Base-by-base conservation (phyloP, 2,113 vertebrate genomes). In the Gracilinanus agilis region DNA sequence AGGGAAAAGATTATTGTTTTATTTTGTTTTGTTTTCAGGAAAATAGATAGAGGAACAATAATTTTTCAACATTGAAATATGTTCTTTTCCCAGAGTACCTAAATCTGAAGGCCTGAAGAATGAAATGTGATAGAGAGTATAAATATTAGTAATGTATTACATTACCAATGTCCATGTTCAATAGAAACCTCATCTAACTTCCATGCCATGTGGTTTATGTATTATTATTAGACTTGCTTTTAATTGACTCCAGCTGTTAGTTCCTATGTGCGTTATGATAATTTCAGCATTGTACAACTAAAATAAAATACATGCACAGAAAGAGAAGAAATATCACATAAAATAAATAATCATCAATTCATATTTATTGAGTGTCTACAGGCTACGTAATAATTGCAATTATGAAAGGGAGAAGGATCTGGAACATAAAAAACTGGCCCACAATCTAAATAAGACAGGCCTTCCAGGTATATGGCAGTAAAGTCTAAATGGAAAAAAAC, bases 241-340 rank as follows among this genome's bases (percentile, higher is more conserved):
- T 96, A 96, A 97, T 96, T 91, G 92, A 97, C 29, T 96, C 95
- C 97, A 97, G 95, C 95, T 98, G 97, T 93, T 96, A 93, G 53
- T 95, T 91, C 90, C 92, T 96, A 95, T 13, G 53, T 95, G 53
- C 91, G 96, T 97, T 94, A 95, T 5, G 27, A 94, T 96, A 90
- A 96, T 97, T 96, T 96, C 83, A 93, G 89, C 94, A 94, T 96
- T 93, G 93, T 93, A 83, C 34, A 83, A 19, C 92, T 94, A 96
- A 95, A 94, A 96, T 95, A 91, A 97, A 96, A 94, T 97, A 97
- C 90, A 61, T 93, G 49, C 96, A 96, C 83, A 96, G 94, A 97
- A 83, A 90, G 91, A 92, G 90, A 93, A 95, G 94, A 92, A 53
- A 88, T 92, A 16, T 61, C 67, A 97, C 44, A 96, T 97, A 95